These are phyloP conservation scores for Xiphydria camelus DNA, from an alignment of 2,888 invertebrate genomes.

Conservation along the genomic window DNA sequence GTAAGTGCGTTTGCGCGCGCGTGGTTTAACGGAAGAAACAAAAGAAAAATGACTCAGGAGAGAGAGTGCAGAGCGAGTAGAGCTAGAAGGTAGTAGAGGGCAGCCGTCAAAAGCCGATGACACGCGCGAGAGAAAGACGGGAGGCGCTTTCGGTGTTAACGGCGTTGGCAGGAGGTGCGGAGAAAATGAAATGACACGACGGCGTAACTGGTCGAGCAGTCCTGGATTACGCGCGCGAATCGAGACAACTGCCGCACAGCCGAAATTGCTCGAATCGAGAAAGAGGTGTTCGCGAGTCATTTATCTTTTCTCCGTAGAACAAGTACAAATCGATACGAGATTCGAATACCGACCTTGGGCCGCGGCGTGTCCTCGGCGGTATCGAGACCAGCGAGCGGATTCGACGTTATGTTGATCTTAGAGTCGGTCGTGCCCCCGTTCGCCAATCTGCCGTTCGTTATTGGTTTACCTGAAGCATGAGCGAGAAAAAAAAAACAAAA, in stretches of 20 bases:
- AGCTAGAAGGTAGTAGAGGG: conserved; percentile 15
- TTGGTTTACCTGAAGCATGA: conserved; percentile 46
- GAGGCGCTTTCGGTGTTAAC: background rate
- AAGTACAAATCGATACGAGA: background rate
- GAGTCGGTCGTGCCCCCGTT: conserved; percentile 55
- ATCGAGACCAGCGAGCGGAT: conserved; percentile 70
- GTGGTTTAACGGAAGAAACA: conserved; percentile 40
- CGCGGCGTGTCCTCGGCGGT: conserved; percentile 65
- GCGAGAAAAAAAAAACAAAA: background rate
- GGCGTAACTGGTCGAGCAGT: too few species aligned
- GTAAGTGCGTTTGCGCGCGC: too few species aligned
- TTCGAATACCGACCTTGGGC: conserved; percentile 53
- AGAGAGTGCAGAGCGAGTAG: conserved; percentile 25
- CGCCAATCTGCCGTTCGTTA: conserved; percentile 53
- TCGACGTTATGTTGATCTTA: conserved; percentile 75
- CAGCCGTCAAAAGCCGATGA: conserved; percentile 38
- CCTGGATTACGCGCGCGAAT: too few species aligned
- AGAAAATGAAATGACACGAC: conserved; percentile 3
- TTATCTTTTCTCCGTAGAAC: conserved; percentile 3
- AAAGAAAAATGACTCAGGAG: conserved; percentile 34
- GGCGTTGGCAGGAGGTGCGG: background rate
- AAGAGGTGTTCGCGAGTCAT: background rate
- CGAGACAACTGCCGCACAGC: too few species aligned
- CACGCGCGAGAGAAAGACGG: conserved; percentile 17
- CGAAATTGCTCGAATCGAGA: too few species aligned